phyloP scores from a whole-genome alignment of 2,888 invertebrate genomes.

The Noctua janthe region DNA sequence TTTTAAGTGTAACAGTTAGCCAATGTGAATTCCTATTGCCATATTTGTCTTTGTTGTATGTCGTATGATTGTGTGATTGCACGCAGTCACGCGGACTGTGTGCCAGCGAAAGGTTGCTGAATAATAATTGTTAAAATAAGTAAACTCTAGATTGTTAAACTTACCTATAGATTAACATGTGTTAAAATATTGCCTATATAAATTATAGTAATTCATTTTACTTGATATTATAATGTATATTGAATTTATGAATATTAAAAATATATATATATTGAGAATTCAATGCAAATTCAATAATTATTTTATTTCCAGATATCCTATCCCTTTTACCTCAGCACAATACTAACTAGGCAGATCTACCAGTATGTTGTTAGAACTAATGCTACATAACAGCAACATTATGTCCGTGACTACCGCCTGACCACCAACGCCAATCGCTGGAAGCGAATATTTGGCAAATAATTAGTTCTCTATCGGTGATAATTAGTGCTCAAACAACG shows the following conservation, averaged over 20 bases:
- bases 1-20: conserved; percentile 77
- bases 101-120: conserved; percentile 69
- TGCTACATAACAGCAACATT: not conserved
- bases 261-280: conserved; percentile 90
- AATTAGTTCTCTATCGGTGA: no score
- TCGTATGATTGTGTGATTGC: conserved; percentile 63
- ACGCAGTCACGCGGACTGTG: conserved; percentile 44
- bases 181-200: conserved; percentile 91
- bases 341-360: not conserved
- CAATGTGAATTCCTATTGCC: conserved; percentile 89
- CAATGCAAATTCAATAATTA: conserved; percentile 77
- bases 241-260: conserved; percentile 91
- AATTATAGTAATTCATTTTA: conserved; percentile 91
- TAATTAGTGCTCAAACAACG: no score
- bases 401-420: no score
- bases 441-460: no score
- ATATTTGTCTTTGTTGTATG: conserved; percentile 85
- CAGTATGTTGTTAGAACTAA: not conserved
- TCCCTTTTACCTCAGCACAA: not conserved
- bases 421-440: no score
- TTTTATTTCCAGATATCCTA: conserved; percentile 43
- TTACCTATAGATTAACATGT: conserved; percentile 90
- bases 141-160: conserved; percentile 89
- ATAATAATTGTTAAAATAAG: conserved; percentile 84
- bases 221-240: conserved; percentile 91